Percentiles rank a stretch among this genome's conserved stretches.
phyloP scores from a whole-genome alignment of 2,113 vertebrate genomes.

The Epinephelus cyanopodus region DNA sequence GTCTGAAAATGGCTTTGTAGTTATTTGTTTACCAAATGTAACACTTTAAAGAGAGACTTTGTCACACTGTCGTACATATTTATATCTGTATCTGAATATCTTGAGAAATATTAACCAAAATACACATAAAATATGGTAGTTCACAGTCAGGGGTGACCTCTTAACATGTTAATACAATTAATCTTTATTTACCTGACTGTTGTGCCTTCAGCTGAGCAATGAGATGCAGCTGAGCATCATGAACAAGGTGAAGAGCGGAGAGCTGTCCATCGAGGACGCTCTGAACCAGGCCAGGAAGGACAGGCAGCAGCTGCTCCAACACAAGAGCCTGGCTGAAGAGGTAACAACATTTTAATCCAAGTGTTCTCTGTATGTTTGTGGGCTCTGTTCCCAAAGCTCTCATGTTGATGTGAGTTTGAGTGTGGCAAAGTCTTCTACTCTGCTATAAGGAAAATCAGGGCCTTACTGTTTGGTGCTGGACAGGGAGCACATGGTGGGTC shows the following conservation, averaged over 20 bases:
- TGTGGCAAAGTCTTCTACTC: not conserved
- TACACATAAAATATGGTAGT: not conserved
- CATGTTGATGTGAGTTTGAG: not conserved
- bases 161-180: not conserved
- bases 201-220: conserved; percentile 81
- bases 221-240: conserved; percentile 85
- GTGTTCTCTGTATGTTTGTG: not conserved
- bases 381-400: not conserved
- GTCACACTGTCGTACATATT: not conserved
- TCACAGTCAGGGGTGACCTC: not conserved
- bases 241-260: conserved; percentile 87
- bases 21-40: not conserved
- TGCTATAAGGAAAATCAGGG: not conserved
- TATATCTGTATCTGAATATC: not conserved
- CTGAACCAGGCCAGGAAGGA: conserved; percentile 81
- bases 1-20: not conserved
- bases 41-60: not conserved
- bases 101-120: not conserved
- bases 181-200: not conserved
- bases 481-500: not conserved
- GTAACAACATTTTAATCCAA: conserved; percentile 16
- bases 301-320: not conserved
- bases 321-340: conserved; percentile 38
- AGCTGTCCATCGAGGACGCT: conserved; percentile 84
- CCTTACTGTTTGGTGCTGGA: not conserved